Evolutionary conservation across 2,113 vertebrate species (phyloP).

Genomic region (Eupsittula cactorum): DNA sequence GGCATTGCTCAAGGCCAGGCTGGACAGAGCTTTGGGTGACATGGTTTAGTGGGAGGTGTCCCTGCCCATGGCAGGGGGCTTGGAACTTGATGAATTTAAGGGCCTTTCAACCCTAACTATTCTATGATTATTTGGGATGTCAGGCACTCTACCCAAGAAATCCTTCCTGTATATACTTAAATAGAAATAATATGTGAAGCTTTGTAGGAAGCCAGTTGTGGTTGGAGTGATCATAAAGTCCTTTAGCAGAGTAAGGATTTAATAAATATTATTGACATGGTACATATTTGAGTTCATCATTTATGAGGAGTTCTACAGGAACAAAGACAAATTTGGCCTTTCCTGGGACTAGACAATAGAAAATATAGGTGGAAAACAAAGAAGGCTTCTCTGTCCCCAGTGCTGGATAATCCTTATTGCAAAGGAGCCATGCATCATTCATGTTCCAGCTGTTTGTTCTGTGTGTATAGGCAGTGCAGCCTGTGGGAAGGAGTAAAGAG

Average conservation of each 20-base stretch:
- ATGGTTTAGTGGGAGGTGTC: too few relatives aligned
- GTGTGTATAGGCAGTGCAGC: background rate
- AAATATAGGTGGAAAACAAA: background rate
- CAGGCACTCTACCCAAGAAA: background rate
- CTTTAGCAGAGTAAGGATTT: background rate
- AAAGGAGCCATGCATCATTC: background rate
- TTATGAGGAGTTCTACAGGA: background rate
- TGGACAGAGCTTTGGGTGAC: too few relatives aligned
- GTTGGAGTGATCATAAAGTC: background rate
- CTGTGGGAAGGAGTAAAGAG: background rate
- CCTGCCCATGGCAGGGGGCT: too few relatives aligned
- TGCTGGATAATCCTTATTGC: background rate
- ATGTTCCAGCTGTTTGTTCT: background rate
- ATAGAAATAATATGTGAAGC: background rate
- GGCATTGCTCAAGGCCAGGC: too few relatives aligned
- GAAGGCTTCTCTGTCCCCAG: background rate
- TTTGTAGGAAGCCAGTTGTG: background rate
- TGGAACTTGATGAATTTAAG: too few relatives aligned
- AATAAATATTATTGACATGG: background rate
- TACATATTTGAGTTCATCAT: background rate
- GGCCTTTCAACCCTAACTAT: too few relatives aligned
- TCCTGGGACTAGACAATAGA: background rate
- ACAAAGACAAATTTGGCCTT: background rate
- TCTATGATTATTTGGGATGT: background rate
- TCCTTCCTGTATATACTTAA: background rate